Base-by-base conservation (phyloP, 1,140 invertebrate species). In the Drosophila pruinosa region DNA sequence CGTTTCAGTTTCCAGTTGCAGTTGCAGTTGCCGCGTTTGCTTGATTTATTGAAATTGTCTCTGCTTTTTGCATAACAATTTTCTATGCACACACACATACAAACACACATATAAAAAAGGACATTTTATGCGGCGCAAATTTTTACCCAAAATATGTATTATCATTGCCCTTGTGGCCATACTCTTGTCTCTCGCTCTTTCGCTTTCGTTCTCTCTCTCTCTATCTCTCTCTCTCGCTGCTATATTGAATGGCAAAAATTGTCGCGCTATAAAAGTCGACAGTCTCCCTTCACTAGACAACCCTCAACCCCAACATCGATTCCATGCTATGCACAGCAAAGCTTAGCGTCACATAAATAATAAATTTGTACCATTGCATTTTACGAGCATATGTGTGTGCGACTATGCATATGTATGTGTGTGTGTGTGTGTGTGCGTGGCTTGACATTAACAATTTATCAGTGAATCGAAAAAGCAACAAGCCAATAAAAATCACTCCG, bases 401-500 rank as follows among this genome's bases (percentile, higher is more conserved):
- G 24, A n/a, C 34, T 61, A 21, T 58, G 19, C 52, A 19, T 73
- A 24, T 45, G 22, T 67, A 12, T 48, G 47, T 48, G 19, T 54
- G 50, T 54, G 8, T 21, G 24, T 64, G 61, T 64, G 47, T 75
- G 43, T 71, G 59, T 62, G 54, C 39, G 71, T 52, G 56, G 53
- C 57, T 58, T 72, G 73, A 85, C 79, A 85, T 83, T 83, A 83
- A 83, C 79, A 83, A 83, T 83, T 83, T 83, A 83, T 85, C 79
- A 85, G 75, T 65, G 79, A 72, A 83, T 83, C 81, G 79, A 72
- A 83, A 83, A 79, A 85, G 80, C 80, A 83, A 80, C 80, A 83
- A 83, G 80, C 80, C 80, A 83, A 83, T 83, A 83, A 83, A 83
- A 83, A 81, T 81, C 78, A 81, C 79, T 83, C 80, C 76, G 80